These are phyloP conservation scores for Noctua comes DNA, from an alignment of 2,888 invertebrate species.

Conservation along the genomic window DNA sequence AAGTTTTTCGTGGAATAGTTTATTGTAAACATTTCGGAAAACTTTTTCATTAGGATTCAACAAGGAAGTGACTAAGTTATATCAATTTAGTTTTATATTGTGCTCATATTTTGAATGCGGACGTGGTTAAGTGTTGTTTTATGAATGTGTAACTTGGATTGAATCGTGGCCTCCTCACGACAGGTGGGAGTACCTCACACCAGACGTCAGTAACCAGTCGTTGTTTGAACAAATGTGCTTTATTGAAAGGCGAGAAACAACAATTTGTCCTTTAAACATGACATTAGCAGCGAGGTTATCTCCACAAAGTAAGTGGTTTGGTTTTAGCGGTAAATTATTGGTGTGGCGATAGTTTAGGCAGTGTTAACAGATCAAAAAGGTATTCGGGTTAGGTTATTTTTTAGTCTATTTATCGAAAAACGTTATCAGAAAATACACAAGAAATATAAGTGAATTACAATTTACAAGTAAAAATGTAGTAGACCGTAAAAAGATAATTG, in stretches of 20 bases:
- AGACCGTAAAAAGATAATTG: background rate
- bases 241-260: slow-evolving; percentile 77
- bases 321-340: slow-evolving; percentile 41
- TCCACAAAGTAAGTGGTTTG: slow-evolving; percentile 82
- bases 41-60: slow-evolving; percentile 24
- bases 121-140: slow-evolving; percentile 52
- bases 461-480: background rate
- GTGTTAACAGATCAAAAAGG: slow-evolving; percentile 29
- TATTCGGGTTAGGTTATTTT: background rate
- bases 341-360: slow-evolving; percentile 5
- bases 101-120: slow-evolving; percentile 55
- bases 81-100: slow-evolving; percentile 35
- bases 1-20: slow-evolving; percentile 27
- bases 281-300: slow-evolving; percentile 84
- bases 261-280: slow-evolving; percentile 80
- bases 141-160: slow-evolving; percentile 65
- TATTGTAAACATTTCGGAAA: slow-evolving; percentile 44
- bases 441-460: background rate
- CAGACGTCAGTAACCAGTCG: slow-evolving; percentile 61
- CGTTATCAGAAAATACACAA: background rate
- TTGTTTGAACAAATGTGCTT: slow-evolving; percentile 81
- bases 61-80: slow-evolving; percentile 50
- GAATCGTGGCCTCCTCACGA: slow-evolving; percentile 77
- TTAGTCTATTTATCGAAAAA: background rate
- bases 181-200: slow-evolving; percentile 74